These are phyloP conservation scores for Axea sp. DNA, from an alignment of 2,888 invertebrate species.

Conservation along the genomic window DNA sequence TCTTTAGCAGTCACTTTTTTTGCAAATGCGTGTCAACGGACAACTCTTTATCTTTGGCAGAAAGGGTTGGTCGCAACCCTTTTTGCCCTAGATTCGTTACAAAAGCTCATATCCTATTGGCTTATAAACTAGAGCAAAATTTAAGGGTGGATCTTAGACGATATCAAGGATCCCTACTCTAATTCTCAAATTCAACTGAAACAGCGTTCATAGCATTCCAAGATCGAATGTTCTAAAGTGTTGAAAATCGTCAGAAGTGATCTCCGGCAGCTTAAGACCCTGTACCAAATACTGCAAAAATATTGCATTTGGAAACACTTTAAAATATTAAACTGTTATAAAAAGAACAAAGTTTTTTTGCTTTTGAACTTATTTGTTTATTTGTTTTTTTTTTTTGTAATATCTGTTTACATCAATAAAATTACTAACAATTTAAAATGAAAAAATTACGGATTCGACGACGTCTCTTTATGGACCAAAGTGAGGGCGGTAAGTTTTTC, in stretches of 20 bases:
- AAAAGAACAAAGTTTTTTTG: too few relatives aligned
- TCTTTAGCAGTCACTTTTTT: conserved; percentile 2
- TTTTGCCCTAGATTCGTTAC: conserved; percentile 62
- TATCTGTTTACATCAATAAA: too few relatives aligned
- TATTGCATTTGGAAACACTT: too few relatives aligned
- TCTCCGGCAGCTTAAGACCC: too few relatives aligned
- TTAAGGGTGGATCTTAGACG: conserved; percentile 69
- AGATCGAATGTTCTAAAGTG: too few relatives aligned
- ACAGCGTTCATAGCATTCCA: too few relatives aligned
- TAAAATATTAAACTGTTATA: too few relatives aligned
- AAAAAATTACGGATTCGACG: conserved; percentile 22
- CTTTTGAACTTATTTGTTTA: too few relatives aligned
- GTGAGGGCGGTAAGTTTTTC: conserved; percentile 21
- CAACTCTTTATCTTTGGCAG: conserved; percentile 29
- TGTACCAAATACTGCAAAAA: too few relatives aligned
- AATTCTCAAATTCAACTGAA: not conserved
- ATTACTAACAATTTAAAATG: too few relatives aligned
- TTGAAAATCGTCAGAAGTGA: too few relatives aligned
- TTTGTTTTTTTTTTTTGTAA: not conserved
- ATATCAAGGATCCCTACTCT: conserved; percentile 17
- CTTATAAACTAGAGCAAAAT: conserved; percentile 72
- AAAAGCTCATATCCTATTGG: conserved; percentile 67
- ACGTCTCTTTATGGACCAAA: conserved; percentile 19
- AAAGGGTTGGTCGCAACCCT: conserved; percentile 68
- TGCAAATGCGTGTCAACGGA: conserved; percentile 30